phyloP scores from a whole-genome alignment of 2,888 invertebrate species.

The Dryobotodes eremita region DNA sequence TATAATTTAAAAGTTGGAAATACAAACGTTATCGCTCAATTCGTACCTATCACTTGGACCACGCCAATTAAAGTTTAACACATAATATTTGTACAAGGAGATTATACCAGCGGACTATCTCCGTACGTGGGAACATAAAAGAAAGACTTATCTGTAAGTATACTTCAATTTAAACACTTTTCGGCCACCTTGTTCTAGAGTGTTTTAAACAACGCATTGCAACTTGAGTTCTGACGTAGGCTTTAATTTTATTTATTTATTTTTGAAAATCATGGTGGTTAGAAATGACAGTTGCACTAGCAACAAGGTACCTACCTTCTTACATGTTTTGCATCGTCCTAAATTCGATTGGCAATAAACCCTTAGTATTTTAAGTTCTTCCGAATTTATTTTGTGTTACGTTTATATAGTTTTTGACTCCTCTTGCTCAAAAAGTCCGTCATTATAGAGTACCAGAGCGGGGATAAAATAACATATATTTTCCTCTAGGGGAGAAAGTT shows the following conservation, averaged over 20 bases:
- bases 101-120: conserved; percentile 38
- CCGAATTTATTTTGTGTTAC: not conserved
- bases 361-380: no score
- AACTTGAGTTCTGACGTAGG: not conserved
- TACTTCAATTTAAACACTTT: not conserved
- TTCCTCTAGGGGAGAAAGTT: no score
- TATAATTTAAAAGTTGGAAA: not conserved
- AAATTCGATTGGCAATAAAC: not conserved
- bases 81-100: conserved; percentile 57
- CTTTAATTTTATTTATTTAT: not conserved
- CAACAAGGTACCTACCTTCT: no score
- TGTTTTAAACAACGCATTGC: no score
- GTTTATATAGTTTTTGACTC: no score
- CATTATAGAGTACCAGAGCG: no score
- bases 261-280: not conserved
- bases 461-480: no score
- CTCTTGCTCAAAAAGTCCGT: no score
- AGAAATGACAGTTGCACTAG: not conserved
- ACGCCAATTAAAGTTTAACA: conserved; percentile 50
- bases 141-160: conserved; percentile 10
- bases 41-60: conserved; percentile 38
- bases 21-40: not conserved
- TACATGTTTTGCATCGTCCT: not conserved
- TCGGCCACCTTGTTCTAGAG: not conserved
- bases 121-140: conserved; percentile 47